Percentiles rank a stretch among this genome's conserved stretches.
phyloP scores from a whole-genome alignment of 1,140 invertebrate species.

The Magallana gigas region DNA sequence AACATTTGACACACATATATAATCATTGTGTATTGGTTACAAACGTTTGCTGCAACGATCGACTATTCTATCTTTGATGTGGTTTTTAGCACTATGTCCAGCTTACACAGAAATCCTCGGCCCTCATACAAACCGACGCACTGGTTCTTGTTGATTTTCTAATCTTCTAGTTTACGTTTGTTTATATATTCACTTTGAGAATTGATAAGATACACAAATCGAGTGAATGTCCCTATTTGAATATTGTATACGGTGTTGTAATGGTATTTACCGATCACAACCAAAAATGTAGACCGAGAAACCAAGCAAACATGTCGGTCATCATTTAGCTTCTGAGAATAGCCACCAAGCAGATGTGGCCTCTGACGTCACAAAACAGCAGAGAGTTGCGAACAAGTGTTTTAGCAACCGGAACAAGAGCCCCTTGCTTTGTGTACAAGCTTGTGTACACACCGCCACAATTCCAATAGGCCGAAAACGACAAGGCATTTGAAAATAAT shows the following conservation, averaged over 20 bases:
- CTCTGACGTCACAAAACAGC: conserved; percentile 13
- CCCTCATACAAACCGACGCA: not conserved
- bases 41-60: too few relatives aligned
- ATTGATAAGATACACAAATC: conserved; percentile 36
- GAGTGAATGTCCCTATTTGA: conserved; percentile 30
- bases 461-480: conserved; percentile 22
- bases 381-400: conserved; percentile 9
- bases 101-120: not conserved
- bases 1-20: too few relatives aligned
- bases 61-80: not conserved
- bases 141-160: not conserved
- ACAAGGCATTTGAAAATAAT: not conserved
- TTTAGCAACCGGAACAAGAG: conserved; percentile 22
- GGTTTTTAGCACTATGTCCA: not conserved
- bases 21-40: too few relatives aligned
- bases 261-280: conserved; percentile 34
- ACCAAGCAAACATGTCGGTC: conserved; percentile 4
- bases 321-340: not conserved
- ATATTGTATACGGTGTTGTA: conserved; percentile 8
- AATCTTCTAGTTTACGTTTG: conserved; percentile 13
- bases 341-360: not conserved
- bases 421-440: not conserved
- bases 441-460: conserved; percentile 1
- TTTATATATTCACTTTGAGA: conserved; percentile 31
- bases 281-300: conserved; percentile 32